Evolutionary conservation across 1,140 invertebrate genomes (phyloP), one percentile per base, ranked within the genome.

Genomic region (Phenacoccus solenopsis): DNA sequence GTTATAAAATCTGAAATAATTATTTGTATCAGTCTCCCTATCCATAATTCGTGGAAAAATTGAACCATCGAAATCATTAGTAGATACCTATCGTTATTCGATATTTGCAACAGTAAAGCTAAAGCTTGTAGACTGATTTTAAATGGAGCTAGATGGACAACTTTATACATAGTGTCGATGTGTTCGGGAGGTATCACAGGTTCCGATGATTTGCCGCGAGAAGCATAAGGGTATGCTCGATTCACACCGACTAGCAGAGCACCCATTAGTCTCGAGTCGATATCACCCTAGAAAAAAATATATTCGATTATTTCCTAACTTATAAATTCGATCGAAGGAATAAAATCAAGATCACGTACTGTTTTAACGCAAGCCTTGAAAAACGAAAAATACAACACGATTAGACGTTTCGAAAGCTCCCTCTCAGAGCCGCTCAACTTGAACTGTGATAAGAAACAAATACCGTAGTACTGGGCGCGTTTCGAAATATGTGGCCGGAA

Each of bases 341-440:
- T 32, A 7, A 2, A 10, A 59, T n/a, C n/a, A n/a, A n/a, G n/a
- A n/a, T n/a, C n/a, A 71, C 68, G 73, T 75, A 86, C 86, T 79
- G 88, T 90, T 78, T 94, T 93, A 16, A 94, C 85, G 57, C 88
- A 87, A 64, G 93, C 90, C 81, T 95, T 97, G 80, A 98, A 98
- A 76, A 98, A 94, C 0, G 90, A 87, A 77, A 98, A 95, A 79
- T 98, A 98, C n/a, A 98, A 87, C 69, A 88, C 82, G 12, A 98
- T 89, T 16, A 98, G 80, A 74, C 85, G 88, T 71, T 85, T 85
- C 0, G 95, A 94, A 20, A 97, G 80, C 68, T 88, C 83, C 1
- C 82, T 81, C 67, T 94, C 88, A 10, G 89, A 86, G 28, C 85
- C 84, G 12, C 83, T 79, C 56, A 93, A 80, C 73, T 88, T 82